Evolutionary conservation across 2,797 vertebrate genomes (phyloP).

Genomic region (Hephaestus fuliginosus): DNA sequence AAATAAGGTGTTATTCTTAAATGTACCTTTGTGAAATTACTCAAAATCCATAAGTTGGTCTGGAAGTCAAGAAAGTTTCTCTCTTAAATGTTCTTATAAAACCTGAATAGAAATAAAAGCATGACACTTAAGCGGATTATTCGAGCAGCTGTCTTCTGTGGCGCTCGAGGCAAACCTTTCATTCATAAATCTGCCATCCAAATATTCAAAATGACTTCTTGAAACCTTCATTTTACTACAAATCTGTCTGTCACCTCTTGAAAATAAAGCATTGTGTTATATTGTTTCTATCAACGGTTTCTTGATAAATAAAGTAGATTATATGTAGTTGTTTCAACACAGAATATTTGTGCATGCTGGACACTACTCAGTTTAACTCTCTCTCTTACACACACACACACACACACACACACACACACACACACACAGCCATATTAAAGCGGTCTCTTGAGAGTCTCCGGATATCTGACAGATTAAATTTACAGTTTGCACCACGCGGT

Average conservation of each 20-base stretch:
- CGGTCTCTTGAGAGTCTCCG: constrained; percentile 38
- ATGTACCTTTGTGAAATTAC: not conserved
- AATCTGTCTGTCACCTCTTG: not conserved
- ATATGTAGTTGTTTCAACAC: not conserved
- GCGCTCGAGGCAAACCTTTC: not conserved
- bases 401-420: constrained; percentile 16
- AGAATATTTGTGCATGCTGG: not conserved
- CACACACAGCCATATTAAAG: constrained; percentile 22
- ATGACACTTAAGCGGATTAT: not conserved
- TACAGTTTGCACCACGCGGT: constrained; percentile 42
- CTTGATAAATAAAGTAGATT: not conserved
- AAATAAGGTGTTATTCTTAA: not conserved
- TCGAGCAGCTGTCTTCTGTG: not conserved
- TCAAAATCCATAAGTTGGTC: not conserved
- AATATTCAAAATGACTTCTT: constrained; percentile 1
- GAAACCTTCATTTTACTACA: not conserved
- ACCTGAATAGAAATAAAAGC: not conserved
- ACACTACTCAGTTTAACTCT: not conserved
- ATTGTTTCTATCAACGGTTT: not conserved
- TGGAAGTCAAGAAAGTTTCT: not conserved
- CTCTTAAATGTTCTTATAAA: not conserved
- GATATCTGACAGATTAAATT: constrained; percentile 50
- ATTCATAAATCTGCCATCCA: constrained; percentile 5
- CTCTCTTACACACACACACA: constrained; percentile 7
- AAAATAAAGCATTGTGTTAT: not conserved